These are phyloP conservation scores for Vultur gryphus DNA, from an alignment of 2,797 vertebrate genomes.

Conservation along the genomic window DNA sequence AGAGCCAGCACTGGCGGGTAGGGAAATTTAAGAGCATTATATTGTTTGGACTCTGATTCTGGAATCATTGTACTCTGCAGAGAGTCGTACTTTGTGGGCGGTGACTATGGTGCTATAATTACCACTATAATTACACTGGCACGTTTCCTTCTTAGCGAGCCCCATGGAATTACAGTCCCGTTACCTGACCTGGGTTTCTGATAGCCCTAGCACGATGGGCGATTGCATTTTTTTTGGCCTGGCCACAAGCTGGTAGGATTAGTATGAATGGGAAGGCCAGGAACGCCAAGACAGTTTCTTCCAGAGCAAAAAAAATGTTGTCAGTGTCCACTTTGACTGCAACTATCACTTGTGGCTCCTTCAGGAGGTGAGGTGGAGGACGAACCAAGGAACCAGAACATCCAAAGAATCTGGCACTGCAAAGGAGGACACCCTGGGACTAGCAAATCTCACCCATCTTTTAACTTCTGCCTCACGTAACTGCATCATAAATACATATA, in stretches of 20 bases:
- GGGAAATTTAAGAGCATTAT: neutral
- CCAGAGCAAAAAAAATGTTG: neutral
- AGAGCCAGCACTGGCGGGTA: neutral
- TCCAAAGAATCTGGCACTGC: neutral
- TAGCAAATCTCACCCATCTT: neutral
- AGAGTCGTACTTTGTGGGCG: constrained; percentile 37
- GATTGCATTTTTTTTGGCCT: neutral
- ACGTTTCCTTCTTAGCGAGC: constrained; percentile 53
- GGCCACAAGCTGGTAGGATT: neutral
- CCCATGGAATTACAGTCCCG: constrained; percentile 22
- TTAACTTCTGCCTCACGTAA: neutral
- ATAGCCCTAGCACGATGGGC: neutral
- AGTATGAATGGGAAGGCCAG: neutral
- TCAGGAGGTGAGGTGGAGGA: neutral
- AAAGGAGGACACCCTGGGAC: neutral
- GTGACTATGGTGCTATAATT: constrained; percentile 62
- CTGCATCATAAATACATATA: neutral
- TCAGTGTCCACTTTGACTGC: neutral
- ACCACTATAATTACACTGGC: constrained; percentile 59
- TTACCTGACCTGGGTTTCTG: constrained; percentile 45
- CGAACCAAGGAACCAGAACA: neutral
- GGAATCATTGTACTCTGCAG: constrained; percentile 15
- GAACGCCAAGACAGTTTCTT: neutral
- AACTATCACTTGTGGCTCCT: neutral
- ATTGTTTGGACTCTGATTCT: constrained; percentile 39